Base-by-base conservation (phyloP, 1,140 invertebrate genomes). In the Drosophila truncata region DNA sequence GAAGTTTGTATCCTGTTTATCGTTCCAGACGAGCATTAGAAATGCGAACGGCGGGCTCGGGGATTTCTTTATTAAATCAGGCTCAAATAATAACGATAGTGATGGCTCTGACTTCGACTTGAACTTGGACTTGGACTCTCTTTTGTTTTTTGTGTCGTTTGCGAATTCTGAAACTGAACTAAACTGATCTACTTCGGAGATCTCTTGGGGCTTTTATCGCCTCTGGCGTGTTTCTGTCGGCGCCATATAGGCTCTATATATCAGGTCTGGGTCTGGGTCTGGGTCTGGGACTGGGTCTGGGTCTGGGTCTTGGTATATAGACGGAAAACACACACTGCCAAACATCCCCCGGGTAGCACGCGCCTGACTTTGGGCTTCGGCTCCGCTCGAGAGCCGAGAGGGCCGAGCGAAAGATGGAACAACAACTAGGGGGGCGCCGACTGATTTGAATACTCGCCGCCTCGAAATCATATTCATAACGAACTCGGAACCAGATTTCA, bases 1-100 rank as follows among this genome's bases (percentile, higher is more conserved):
- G 39, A 88, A 86, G 41, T 91, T 86, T n/a, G 61, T 83, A 73
- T 91, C 90, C 82, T 91, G 90, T 69, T 91, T 91, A 74, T 91
- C 90, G 79, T 91, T 91, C 90, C 90, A 91, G 63, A 91, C 84
- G 44, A 91, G 78, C 90, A 91, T 91, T 85, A 75, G 83, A 80
- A 42, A 60, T 75, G 33, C 49, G 37, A 49, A 66, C 42, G 18
- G 29, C 11, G 42, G 29, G n/a, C 35, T 33, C 23, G 37, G 46
- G 11, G 16, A 35, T 25, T 10, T n/a, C 6, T 23, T 50, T 50
- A 50, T 31, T 27, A 50, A 13, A 37, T 64, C 50, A 54, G 52
- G 50, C 20, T 14, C 23, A 9, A 14, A 46, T 44, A 14, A 16
- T 41, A 13, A 35, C 44, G 37, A 33, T 44, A 20, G 29, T 23